Conservation (phyloP, 2,113 vertebrate species). For the Neogale vison region DNA sequence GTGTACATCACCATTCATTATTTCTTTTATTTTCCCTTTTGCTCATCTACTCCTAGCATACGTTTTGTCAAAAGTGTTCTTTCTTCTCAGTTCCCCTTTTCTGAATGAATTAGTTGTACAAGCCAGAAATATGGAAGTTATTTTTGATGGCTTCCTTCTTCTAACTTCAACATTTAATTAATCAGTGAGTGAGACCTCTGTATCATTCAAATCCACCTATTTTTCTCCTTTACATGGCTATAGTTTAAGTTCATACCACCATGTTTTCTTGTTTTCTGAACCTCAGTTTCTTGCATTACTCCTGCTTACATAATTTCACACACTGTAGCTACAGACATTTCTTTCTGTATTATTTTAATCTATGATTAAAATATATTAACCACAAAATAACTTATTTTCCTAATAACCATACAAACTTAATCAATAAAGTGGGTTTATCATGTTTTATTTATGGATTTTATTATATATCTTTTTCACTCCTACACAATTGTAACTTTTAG, state of each 20-base stretch:
- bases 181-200: background rate
- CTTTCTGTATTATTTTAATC: background rate
- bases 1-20: background rate
- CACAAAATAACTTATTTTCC: background rate
- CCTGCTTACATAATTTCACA: background rate
- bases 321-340: background rate
- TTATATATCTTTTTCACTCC: background rate
- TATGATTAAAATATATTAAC: background rate
- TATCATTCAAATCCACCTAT: background rate
- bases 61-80: background rate
- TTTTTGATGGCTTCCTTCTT: background rate
- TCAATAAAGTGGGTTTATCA: background rate
- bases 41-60: background rate
- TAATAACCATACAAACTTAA: background rate
- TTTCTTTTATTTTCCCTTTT: background rate
- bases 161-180: background rate
- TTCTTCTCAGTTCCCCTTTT: background rate
- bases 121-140: background rate
- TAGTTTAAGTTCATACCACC: background rate
- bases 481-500: background rate
- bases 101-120: background rate
- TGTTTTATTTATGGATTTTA: background rate
- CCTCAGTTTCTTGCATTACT: background rate
- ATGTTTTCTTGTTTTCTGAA: background rate
- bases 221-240: background rate